Evolutionary conservation across 2,113 vertebrate genomes (phyloP).

Genomic region (Sinocyclocheilus maitianheensis): DNA sequence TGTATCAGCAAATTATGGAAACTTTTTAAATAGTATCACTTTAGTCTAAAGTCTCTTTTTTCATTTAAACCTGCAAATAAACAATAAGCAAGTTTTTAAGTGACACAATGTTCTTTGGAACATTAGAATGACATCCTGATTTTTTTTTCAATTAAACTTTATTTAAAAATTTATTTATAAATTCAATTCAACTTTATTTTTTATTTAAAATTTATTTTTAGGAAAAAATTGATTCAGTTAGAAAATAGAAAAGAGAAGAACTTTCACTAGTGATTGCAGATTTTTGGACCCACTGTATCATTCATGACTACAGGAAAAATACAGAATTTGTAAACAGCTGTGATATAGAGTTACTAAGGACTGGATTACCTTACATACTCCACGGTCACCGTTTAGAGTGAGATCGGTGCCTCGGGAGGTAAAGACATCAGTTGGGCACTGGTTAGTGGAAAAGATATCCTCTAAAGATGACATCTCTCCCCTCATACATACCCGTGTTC

Average conservation of each 20-base stretch:
- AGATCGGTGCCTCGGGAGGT: conserved; percentile 83
- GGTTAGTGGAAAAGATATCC: conserved; percentile 77
- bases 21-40: neutral
- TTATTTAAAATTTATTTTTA: neutral
- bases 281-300: neutral
- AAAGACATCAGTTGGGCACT: conserved; percentile 72
- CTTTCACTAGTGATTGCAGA: neutral
- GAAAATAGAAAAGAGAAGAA: neutral
- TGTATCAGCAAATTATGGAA: neutral
- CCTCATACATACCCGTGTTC: conserved; percentile 55
- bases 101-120: neutral
- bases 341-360: conserved; percentile 29
- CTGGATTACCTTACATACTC: conserved; percentile 87
- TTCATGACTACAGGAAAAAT: neutral
- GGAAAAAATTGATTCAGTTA: neutral
- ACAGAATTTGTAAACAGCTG: neutral
- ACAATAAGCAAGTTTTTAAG: neutral
- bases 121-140: neutral
- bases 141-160: neutral
- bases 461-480: conserved; percentile 88
- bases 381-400: conserved; percentile 82
- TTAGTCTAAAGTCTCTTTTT: neutral
- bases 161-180: no score
- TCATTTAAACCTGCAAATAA: neutral
- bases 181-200: neutral